phyloP scores from a whole-genome alignment of 2,888 invertebrate genomes.

The Clistopyga incitator region DNA sequence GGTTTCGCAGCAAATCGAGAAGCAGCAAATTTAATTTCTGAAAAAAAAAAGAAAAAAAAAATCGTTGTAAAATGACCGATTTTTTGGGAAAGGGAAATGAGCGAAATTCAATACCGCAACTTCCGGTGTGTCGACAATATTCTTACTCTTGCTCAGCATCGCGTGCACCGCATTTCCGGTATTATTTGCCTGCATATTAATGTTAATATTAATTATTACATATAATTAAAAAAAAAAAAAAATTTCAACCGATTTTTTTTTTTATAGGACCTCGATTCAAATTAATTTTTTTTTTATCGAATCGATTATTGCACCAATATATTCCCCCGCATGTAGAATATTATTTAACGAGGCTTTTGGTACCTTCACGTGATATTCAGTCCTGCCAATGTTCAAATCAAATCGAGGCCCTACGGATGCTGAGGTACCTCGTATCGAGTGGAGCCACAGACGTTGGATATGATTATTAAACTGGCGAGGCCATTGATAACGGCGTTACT shows the following conservation, averaged over 20 bases:
- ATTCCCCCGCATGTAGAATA: not conserved
- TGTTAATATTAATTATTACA: no score
- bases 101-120: no score
- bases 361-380: not conserved
- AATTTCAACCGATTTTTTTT: no score
- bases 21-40: constrained; percentile 16
- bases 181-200: constrained; percentile 11
- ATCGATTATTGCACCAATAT: not conserved
- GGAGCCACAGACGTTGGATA: constrained; percentile 15
- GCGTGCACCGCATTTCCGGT: constrained; percentile 11
- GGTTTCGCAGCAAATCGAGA: constrained; percentile 24
- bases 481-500: not conserved
- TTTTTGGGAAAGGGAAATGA: not conserved
- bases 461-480: not conserved
- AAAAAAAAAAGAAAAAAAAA: not conserved
- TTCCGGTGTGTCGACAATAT: not conserved
- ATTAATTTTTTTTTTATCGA: no score
- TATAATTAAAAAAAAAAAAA: no score
- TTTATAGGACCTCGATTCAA: not conserved
- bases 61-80: not conserved
- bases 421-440: constrained; percentile 20
- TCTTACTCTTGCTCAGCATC: not conserved
- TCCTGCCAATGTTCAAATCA: not conserved
- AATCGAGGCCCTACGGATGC: not conserved
- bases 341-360: not conserved